Percentiles rank a stretch among this genome's conserved stretches.
phyloP scores from a whole-genome alignment of 1,140 invertebrate species.

The Zaprionus lachaisei region DNA sequence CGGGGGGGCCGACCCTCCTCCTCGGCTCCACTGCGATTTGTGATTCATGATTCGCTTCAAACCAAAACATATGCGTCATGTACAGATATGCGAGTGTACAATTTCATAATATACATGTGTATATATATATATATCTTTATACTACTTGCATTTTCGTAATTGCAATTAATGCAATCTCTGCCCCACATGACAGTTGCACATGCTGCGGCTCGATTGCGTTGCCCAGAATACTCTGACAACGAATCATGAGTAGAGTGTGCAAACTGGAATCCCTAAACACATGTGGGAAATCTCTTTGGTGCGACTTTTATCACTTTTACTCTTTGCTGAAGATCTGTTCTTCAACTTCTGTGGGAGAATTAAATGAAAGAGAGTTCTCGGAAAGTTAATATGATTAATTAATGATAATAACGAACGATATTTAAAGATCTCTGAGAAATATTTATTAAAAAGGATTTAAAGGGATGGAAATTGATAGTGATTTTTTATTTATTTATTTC shows the following conservation, averaged over 20 bases:
- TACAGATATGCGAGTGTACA: slow-evolving; percentile 45
- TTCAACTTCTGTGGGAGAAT: neutral
- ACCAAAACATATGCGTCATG: slow-evolving; percentile 75
- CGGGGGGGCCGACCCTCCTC: slow-evolving; percentile 10
- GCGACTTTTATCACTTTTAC: neutral
- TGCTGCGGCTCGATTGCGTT: slow-evolving; percentile 42
- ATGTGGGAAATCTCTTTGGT: slow-evolving; percentile 21
- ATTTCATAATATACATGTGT: slow-evolving; percentile 19
- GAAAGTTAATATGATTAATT: neutral
- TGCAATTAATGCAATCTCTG: slow-evolving; percentile 75
- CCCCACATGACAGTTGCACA: slow-evolving; percentile 51
- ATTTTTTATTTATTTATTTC: too few relatives aligned
- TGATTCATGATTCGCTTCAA: slow-evolving; percentile 53
- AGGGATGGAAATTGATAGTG: too few relatives aligned
- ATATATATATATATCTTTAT: neutral
- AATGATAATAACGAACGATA: neutral
- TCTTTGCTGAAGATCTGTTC: neutral
- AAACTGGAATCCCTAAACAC: slow-evolving; percentile 5
- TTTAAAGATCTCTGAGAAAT: too few relatives aligned
- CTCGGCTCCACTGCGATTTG: slow-evolving; percentile 24
- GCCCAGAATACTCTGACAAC: slow-evolving; percentile 20
- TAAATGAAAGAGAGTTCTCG: neutral
- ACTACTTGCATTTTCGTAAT: slow-evolving; percentile 42
- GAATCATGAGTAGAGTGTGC: slow-evolving; percentile 25
- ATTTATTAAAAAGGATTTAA: too few relatives aligned